Base-by-base conservation (phyloP, 2,113 vertebrate species). In the Micromys minutus region DNA sequence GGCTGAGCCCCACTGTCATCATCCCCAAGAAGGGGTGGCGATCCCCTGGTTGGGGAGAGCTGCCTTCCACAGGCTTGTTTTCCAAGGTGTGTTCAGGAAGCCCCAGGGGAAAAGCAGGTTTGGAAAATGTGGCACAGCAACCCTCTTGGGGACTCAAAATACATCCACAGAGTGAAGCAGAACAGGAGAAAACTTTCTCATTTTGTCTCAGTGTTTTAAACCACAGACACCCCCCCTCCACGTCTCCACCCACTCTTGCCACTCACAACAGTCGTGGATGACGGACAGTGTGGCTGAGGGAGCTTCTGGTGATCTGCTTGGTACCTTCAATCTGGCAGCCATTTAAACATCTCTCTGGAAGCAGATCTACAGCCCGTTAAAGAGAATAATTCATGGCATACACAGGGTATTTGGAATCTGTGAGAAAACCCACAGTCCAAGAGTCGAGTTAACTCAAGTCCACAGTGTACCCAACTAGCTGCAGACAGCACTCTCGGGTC, bases 361-460 rank as follows among this genome's bases (percentile, higher is more conserved):
- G 85, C 86, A 72, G 80, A 80, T 69, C 50, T 77, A 84, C 47
- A 47, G 57, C 57, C 24, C 47, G 39, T 80, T 80, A 77, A 87
- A 87, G 36, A 94, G 77, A 89, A 92, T 57, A 69, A 85, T 81
- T 81, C 81, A 24, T n/a, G 85, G 94, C 87, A 90, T 8, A 76
- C 74, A 71, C 5, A 92, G 89, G 74, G 69, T 63, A 71, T 85
- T 92, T 83, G 69, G 45, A 85, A 74, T 97, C 96, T 94, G 91
- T 95, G 96, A 97, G 96, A 97, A 98, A 97, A 92, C 36, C 91
- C 90, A 63, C 87, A 90, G 95, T 83, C 76, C 95, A 94, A 94
- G 93, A 96, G 90, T 94, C 87, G 74, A 90, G 59, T 90, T 71
- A 85, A 77, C 67, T 83, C 72, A 79, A 87, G 96, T 89, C 96